These are phyloP conservation scores for Eupithecia abbreviata DNA, from an alignment of 2,888 invertebrate genomes.

Conservation along the genomic window DNA sequence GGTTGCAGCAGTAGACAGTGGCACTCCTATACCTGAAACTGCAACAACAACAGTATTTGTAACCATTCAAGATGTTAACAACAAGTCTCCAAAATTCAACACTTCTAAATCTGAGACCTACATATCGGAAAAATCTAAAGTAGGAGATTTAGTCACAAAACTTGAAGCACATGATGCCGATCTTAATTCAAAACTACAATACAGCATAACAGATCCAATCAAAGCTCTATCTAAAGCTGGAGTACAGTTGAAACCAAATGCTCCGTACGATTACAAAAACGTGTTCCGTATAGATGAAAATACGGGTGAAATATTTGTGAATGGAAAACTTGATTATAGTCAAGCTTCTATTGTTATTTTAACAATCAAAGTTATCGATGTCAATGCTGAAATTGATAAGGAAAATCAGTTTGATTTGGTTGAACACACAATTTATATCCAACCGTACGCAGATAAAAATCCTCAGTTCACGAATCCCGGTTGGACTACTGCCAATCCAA, in stretches of 20 bases:
- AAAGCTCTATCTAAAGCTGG: constrained; percentile 90
- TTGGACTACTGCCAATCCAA: constrained; percentile 88
- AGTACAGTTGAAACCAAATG: constrained; percentile 85
- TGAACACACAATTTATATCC: constrained; percentile 90
- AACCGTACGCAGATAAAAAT: constrained; percentile 90
- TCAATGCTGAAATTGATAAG: constrained; percentile 87
- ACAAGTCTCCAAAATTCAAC: constrained; percentile 91
- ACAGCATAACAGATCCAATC: constrained; percentile 87
- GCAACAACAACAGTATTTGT: constrained; percentile 90
- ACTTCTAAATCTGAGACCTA: constrained; percentile 86
- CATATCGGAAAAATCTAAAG: constrained; percentile 87
- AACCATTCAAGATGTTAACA: constrained; percentile 89
- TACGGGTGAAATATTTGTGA: constrained; percentile 87
- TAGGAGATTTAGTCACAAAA: constrained; percentile 85
- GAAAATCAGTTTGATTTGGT: constrained; percentile 86
- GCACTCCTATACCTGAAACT: constrained; percentile 89
- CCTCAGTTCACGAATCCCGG: constrained; percentile 89
- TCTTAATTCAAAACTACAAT: constrained; percentile 86
- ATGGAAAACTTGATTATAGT: constrained; percentile 87
- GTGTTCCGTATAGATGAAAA: constrained; percentile 88
- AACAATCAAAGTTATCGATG: constrained; percentile 87
- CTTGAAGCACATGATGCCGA: constrained; percentile 89
- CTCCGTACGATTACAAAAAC: constrained; percentile 85
- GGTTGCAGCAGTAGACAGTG: constrained; percentile 90
- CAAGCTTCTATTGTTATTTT: constrained; percentile 89